Base-by-base conservation (phyloP, 2,888 invertebrate genomes). In the Bibio marci region DNA sequence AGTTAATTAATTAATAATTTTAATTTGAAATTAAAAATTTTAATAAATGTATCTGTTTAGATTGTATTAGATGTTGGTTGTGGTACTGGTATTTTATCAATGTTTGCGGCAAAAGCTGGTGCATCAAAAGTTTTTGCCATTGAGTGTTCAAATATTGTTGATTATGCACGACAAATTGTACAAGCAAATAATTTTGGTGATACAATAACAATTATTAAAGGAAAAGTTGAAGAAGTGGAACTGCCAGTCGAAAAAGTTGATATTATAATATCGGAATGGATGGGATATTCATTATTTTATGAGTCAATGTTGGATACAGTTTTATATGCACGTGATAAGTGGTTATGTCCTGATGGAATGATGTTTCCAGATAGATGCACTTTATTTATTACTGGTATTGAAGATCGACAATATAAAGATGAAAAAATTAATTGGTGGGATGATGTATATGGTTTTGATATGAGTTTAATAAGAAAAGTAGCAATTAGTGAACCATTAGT, bases 351-450 rank as follows among this genome's bases (percentile, higher is more conserved):
- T 2, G 86, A 81, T 52, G 97, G 95, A 41, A 76, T 94, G 69
- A 73, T 97, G 51, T 94, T 97, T 65, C 95, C 95, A 1, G 90
- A 77, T 56, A 76, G 80, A 54, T 97, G 97, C 46, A 91, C 91
- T 2, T 66, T 99, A 31, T 97, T 87, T 62, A 80, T 99, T 40
- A 88, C 88, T 45, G 86, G 83, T 17, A 87, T 88, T 43, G 87
- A 90, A 62, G 98, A 99, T 62, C 74, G 97, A 15, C 97, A 98
- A 65, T 99, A 99, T 66, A 99, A 98, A 63, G 97, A 98, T 56
- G 97, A 98, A 64, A 99, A 99, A 65, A 98, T 99, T 50, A 95
- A 98, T 66, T 99, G 97, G 95, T 98, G 98, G 98, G 94, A 97
- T 55, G 91, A 91, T 64, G 98, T 99, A 2, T 98, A 99, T 54